Percentiles rank a stretch among this genome's conserved stretches.
phyloP scores from a whole-genome alignment of 2,113 vertebrate species.

The Pituophis catenifer region DNA sequence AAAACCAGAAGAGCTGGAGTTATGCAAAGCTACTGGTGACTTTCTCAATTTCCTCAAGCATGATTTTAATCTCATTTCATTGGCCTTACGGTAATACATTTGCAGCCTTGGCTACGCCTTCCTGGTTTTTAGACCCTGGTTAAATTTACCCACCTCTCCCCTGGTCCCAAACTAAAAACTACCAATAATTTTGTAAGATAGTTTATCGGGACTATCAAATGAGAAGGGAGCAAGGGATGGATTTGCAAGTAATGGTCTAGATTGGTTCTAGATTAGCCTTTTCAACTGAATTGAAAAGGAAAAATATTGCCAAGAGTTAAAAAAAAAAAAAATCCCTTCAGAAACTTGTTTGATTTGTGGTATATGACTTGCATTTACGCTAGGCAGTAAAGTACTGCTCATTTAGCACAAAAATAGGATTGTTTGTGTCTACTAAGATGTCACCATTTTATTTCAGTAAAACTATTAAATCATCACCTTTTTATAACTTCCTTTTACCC shows the following conservation, averaged over 20 bases:
- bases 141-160: not conserved
- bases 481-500: conserved; percentile 60
- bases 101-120: not conserved
- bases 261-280: not conserved
- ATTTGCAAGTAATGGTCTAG: not conserved
- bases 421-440: conserved; percentile 56
- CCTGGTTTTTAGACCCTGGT: not conserved
- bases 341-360: conserved; percentile 32
- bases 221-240: not conserved
- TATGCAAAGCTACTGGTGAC: not conserved
- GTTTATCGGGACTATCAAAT: not conserved
- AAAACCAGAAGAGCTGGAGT: not conserved
- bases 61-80: not conserved
- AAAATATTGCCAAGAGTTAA: conserved; percentile 2
- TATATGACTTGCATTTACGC: not conserved
- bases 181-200: not conserved
- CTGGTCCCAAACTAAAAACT: not conserved
- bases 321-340: not conserved
- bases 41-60: not conserved
- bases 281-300: not conserved
- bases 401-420: conserved; percentile 38
- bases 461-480: conserved; percentile 57
- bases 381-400: conserved; percentile 2
- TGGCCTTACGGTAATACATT: not conserved
- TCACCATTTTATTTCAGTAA: conserved; percentile 62